Evolutionary conservation across 1,140 invertebrate species (phyloP), one percentile per base, ranked within the genome.

Genomic region (Pseudomyrmex gracilis): DNA sequence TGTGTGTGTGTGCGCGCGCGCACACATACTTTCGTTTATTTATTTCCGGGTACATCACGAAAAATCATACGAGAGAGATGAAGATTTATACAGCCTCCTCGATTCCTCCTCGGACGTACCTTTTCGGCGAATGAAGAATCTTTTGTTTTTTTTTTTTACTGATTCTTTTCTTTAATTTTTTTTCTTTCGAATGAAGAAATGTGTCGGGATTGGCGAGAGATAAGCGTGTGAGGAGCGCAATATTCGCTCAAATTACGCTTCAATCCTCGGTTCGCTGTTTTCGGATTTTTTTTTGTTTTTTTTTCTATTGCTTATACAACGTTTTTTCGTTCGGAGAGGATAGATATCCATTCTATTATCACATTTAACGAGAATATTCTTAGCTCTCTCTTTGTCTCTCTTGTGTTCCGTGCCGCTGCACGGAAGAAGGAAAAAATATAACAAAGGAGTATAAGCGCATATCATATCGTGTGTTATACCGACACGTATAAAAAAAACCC

Each of bases 311-410:
- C 66, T 80, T 71, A 53, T 71, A 71, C 66, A 70, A 80, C 43
- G 51, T 70, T 53, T 70, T 53, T 34, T 34, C 5, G 5, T 34
- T 57, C 76, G 76, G 20, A 47, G 8, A 47, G 8, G 53, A 71
- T 57, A 58, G 64, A 58, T 34, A 34, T 53, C 68, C 66, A 71
- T 53, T 80, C 66, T 80, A 80, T 53, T 80, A 80, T 80, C 76
- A 80, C 76, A 80, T 80, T 78, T 70, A 71, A 15, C 76, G 76
- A 71, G 76, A 80, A 58, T 80, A 80, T 76, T 76, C 47, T 82
- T 76, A 24, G 71, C 71, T 63, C 80, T 74, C 80, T 34, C 34
- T 34, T 34, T 34, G 34, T 34, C 34, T 34, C 5, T 34, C 34
- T 34, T 34, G 34, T 20, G 58, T 53, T 66, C 22, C 73, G 47